Percentiles rank a stretch among this genome's conserved stretches.
These are phyloP conservation scores for Anhinga anhinga DNA, from an alignment of 2,113 vertebrate species.

Conservation along the genomic window DNA sequence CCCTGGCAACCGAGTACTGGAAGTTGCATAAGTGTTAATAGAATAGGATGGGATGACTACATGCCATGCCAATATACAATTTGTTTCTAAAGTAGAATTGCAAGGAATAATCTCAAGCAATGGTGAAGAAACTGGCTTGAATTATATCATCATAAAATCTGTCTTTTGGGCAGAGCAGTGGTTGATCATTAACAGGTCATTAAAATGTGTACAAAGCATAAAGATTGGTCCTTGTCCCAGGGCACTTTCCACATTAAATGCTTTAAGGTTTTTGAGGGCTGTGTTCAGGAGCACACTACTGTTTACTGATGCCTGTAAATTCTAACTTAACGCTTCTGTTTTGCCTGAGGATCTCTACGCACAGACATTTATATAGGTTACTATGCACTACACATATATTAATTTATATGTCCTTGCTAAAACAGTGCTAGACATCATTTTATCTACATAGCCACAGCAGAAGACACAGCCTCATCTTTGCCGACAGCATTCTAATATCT, in stretches of 20 bases:
- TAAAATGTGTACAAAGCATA: constrained; percentile 34
- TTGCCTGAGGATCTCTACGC: background rate
- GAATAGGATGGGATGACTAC: background rate
- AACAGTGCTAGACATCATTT: background rate
- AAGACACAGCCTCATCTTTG: background rate
- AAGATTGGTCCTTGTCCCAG: constrained; percentile 36
- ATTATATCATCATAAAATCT: background rate
- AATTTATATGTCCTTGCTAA: background rate
- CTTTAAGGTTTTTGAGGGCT: background rate
- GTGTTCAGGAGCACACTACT: background rate
- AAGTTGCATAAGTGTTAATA: background rate
- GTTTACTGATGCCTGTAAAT: background rate
- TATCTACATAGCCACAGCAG: background rate
- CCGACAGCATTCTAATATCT: fast-evolving
- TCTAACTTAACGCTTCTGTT: background rate
- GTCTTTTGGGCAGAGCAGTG: background rate
- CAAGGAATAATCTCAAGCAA: background rate
- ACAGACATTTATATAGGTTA: background rate
- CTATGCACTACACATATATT: background rate
- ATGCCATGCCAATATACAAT: background rate
- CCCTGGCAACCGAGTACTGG: background rate
- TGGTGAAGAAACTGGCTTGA: background rate
- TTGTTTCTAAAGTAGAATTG: background rate
- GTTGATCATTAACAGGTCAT: constrained; percentile 55
- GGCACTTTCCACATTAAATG: constrained; percentile 57